A percentile compares a stretch with the other conserved stretches of the same genome.
These are phyloP conservation scores for Mesoligia furuncula DNA, from an alignment of 2,888 invertebrate species.

Conservation along the genomic window DNA sequence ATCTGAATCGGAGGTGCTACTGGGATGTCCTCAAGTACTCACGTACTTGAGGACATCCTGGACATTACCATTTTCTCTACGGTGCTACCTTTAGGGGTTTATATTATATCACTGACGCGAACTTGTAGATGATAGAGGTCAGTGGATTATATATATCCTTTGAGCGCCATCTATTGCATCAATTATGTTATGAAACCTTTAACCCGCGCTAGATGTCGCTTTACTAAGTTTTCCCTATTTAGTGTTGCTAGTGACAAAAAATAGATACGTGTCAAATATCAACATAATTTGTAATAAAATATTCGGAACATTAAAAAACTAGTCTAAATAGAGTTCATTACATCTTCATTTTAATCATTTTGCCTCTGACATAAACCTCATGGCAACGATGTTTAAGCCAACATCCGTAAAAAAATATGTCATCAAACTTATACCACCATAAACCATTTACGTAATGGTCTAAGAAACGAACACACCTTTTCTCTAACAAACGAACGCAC, in stretches of 20 bases:
- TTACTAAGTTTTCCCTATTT: neutral
- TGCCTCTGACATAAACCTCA: neutral
- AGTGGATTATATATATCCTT: too few species aligned
- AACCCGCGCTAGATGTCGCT: slow-evolving; percentile 17
- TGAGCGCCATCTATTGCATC: slow-evolving; percentile 23
- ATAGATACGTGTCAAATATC: neutral
- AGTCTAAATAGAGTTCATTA: too few species aligned
- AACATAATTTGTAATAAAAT: neutral
- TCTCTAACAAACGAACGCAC: neutral
- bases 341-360: too few species aligned
- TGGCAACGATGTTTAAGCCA: neutral
- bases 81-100: too few species aligned
- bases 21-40: too few species aligned
- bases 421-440: too few species aligned
- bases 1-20: neutral
- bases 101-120: too few species aligned
- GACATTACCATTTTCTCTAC: neutral
- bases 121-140: too few species aligned
- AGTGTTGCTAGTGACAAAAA: neutral
- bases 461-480: neutral
- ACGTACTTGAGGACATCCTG: neutral
- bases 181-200: neutral
- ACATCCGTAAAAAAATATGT: too few species aligned
- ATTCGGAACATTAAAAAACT: neutral
- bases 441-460: neutral